A percentile compares a stretch with the other conserved stretches of the same genome.
Evolutionary conservation across 2,888 invertebrate species (phyloP).

Genomic region (Pecten maximus): DNA sequence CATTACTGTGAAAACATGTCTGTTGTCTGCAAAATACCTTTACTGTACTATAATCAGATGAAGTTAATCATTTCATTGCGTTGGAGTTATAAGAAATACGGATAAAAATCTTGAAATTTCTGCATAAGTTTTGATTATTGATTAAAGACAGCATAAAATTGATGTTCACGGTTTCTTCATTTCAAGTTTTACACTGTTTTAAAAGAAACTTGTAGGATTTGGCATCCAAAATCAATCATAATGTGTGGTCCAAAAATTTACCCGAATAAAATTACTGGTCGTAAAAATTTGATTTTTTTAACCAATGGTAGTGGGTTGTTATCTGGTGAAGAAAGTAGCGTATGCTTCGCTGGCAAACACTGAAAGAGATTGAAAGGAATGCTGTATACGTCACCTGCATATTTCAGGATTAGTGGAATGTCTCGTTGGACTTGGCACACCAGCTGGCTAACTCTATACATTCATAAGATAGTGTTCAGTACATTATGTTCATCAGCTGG

Average conservation of each 20-base stretch:
- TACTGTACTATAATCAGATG: no score
- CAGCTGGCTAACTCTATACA: not conserved
- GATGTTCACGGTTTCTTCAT: no score
- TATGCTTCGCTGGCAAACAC: not conserved
- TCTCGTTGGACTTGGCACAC: not conserved
- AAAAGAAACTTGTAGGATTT: not conserved
- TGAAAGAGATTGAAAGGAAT: slow-evolving; percentile 15
- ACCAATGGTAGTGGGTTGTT: not conserved
- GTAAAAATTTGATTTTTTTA: not conserved
- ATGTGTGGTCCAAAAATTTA: not conserved
- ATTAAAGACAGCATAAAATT: no score
- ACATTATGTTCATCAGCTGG: not conserved
- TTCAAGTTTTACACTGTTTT: not conserved
- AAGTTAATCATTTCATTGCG: no score
- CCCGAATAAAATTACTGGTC: not conserved
- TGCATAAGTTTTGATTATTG: no score
- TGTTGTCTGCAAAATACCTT: no score
- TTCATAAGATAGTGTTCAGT: not conserved
- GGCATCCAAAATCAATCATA: not conserved
- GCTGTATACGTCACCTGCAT: slow-evolving; percentile 19
- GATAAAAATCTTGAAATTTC: no score
- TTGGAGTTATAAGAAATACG: no score
- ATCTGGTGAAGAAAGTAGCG: slow-evolving; percentile 4
- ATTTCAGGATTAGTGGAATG: slow-evolving; percentile 33
- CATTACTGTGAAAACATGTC: no score